These are phyloP conservation scores for Crocuta crocuta DNA, from an alignment of 2,113 vertebrate species.

Conservation along the genomic window DNA sequence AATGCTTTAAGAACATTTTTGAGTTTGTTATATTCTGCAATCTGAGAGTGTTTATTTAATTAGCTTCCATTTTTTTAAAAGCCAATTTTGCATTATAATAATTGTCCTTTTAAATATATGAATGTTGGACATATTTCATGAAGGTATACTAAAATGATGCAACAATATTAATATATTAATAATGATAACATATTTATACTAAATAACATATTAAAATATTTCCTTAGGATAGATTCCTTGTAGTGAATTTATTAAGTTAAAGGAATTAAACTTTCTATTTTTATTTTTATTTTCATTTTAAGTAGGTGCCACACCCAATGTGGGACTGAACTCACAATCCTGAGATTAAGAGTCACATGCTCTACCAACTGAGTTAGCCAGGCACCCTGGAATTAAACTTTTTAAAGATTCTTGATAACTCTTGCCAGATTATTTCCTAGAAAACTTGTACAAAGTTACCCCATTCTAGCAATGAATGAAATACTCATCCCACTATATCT, in stretches of 20 bases:
- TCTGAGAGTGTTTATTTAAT: neutral
- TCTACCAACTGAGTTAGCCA: neutral
- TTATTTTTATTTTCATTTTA: neutral
- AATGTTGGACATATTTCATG: neutral
- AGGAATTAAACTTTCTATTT: neutral
- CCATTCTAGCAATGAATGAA: neutral
- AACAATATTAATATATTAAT: neutral
- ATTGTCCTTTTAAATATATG: slow-evolving; percentile 24
- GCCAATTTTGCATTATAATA: neutral
- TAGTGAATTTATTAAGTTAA: neutral
- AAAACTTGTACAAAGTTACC: neutral
- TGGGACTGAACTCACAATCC: neutral
- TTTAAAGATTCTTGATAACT: neutral
- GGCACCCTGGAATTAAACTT: neutral
- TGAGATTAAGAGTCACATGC: neutral
- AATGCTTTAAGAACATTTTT: slow-evolving; percentile 1
- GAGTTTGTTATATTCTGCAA: neutral
- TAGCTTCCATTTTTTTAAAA: neutral
- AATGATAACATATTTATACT: neutral
- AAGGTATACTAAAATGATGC: neutral
- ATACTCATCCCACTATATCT: neutral
- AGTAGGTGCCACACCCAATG: neutral
- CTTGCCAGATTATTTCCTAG: neutral
- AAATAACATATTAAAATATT: neutral
- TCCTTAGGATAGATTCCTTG: neutral